These are phyloP conservation scores for Atrichornis clamosus DNA, from an alignment of 2,113 vertebrate species.

Conservation along the genomic window DNA sequence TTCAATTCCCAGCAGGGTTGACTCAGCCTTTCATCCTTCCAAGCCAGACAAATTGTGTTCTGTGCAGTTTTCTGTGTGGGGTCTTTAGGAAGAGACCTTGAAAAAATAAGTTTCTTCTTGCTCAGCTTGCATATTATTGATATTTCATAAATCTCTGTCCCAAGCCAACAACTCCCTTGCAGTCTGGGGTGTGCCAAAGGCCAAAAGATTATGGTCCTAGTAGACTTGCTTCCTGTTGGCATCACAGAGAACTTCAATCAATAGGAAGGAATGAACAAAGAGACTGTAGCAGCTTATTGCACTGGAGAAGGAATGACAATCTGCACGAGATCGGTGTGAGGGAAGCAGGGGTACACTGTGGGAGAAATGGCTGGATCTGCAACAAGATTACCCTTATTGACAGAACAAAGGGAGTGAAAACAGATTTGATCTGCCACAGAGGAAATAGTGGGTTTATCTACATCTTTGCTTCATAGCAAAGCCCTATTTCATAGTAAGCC, in stretches of 20 bases:
- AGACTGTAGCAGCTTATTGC: neutral
- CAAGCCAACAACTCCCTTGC: neutral
- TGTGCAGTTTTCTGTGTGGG: slow-evolving; percentile 36
- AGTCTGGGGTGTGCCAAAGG: neutral
- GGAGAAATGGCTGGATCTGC: neutral
- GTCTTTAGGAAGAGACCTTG: slow-evolving; percentile 42
- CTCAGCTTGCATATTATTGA: neutral
- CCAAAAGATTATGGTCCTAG: neutral
- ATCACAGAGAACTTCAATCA: neutral
- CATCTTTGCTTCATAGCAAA: neutral
- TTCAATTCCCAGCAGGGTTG: slow-evolving; percentile 32
- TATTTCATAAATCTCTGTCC: slow-evolving; percentile 18
- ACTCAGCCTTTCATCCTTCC: slow-evolving; percentile 54
- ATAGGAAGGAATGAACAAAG: slow-evolving; percentile 19
- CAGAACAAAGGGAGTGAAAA: neutral
- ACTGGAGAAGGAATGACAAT: neutral
- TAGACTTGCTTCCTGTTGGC: slow-evolving; percentile 1
- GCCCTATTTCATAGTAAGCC: neutral
- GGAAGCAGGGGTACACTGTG: neutral
- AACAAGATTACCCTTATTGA: neutral
- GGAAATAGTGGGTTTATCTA: neutral
- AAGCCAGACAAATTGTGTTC: slow-evolving; percentile 18
- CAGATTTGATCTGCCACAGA: neutral
- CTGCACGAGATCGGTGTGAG: neutral
- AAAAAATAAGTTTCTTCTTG: slow-evolving; percentile 44